Conservation (phyloP, 1,140 invertebrate species). For the Pseudobourletiella spinata region DNA sequence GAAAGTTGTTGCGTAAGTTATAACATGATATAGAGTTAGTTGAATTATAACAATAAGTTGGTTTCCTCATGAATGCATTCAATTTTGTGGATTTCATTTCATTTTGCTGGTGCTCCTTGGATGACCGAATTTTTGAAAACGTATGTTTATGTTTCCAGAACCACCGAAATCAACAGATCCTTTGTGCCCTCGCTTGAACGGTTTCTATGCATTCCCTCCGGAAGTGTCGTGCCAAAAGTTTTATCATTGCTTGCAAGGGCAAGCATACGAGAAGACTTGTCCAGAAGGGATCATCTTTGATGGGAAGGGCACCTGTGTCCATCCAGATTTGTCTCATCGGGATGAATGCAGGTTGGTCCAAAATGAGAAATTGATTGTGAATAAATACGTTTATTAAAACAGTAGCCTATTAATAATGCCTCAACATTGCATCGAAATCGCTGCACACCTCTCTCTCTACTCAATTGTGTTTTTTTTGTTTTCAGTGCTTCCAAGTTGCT, state of each 20-base stretch:
- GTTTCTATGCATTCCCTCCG: conserved; percentile 38
- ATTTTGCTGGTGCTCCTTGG: neutral
- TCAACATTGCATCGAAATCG: neutral
- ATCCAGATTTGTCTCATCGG: conserved; percentile 33
- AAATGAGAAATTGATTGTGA: neutral
- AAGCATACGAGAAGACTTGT: conserved; percentile 39
- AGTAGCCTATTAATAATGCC: neutral
- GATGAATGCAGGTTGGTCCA: conserved; percentile 29
- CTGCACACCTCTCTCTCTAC: no score
- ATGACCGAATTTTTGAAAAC: no score
- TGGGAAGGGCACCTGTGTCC: conserved; percentile 38
- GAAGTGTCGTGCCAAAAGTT: conserved; percentile 40
- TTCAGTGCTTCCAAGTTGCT: conserved; percentile 31
- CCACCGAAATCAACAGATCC: conserved; percentile 34
- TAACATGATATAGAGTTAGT: neutral
- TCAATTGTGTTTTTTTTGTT: no score
- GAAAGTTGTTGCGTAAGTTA: conserved; percentile 40
- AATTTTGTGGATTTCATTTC: neutral
- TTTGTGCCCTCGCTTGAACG: conserved; percentile 40
- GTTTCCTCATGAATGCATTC: neutral
- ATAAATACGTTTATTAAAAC: neutral
- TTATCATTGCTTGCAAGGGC: conserved; percentile 39
- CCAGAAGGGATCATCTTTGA: conserved; percentile 43
- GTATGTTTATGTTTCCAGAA: conserved; percentile 31
- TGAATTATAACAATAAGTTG: neutral